Evolutionary conservation across 2,888 invertebrate species (phyloP), one percentile per base, ranked within the genome.

Genomic region (Drosophila robusta): DNA sequence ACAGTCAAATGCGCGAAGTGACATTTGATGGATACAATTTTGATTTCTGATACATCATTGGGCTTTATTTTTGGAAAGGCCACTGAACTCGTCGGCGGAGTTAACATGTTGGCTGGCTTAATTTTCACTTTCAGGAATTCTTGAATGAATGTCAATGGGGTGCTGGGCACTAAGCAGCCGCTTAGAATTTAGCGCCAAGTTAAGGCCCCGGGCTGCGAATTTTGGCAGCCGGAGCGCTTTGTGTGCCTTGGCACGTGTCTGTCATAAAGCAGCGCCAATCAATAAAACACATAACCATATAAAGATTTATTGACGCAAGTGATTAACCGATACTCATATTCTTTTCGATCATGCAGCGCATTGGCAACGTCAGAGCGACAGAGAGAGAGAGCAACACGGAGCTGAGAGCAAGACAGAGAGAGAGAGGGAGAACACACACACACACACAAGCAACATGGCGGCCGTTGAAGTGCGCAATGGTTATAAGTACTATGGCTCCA

Each of bases 381-480:
- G 32, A 38, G 34, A 39, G 45, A 54, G 36, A 18, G 32, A 29
- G 45, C 34, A 34, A 12, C 34, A 34, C 34, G 32, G n/a, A n/a
- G n/a, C 0, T 38, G 16, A 9, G 41, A 45, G 18, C 16, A n/a
- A 3, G 44, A 34, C 44, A 49, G 38, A 12, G 42, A 50, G 38
- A 41, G 54, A 36, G 34, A n/a, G 22, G 41, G 34, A 34, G 42
- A 18, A 47, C 14, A 49, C 22, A 18, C 45, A 42, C 60, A 11
- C 18, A n/a, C n/a, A 66, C 36, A 58, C 8, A 29, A 34, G 29
- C 65, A 89, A 79, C 26, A 92, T 92, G 92, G 89, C 92, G 70
- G 96, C 96, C 24, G 95, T 96, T 58, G 93, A 95, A 79, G 94
- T 96, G 29, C 94, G 94, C 81, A 93, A 94, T 79, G 96, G 95